A percentile compares a stretch with the other conserved stretches of the same genome.
Evolutionary conservation across 92 coral and sea anemone genomes (phyloP).

Genomic region (Pocillopora grandis): DNA sequence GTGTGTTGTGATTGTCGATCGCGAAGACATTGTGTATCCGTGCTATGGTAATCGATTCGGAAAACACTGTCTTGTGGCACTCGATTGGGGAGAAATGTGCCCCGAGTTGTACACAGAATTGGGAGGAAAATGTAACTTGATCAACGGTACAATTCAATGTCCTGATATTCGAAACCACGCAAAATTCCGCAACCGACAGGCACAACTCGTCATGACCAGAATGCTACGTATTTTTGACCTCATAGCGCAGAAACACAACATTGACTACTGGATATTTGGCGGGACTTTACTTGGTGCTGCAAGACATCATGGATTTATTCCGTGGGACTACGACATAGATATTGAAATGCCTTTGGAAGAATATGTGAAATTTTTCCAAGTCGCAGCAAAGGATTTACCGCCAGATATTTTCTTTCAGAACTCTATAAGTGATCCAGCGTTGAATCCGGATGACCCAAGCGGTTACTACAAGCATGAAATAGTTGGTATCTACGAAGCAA

Average conservation of each 20-base stretch:
- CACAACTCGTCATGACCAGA: constrained; percentile 56
- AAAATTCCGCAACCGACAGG: constrained; percentile 42
- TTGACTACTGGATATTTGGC: constrained; percentile 63
- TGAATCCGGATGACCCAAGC: constrained; percentile 46
- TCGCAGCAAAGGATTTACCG: constrained; percentile 60
- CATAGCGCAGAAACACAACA: constrained; percentile 58
- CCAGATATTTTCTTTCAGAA: constrained; percentile 77
- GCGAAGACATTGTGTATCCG: not conserved
- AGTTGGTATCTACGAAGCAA: constrained; percentile 62
- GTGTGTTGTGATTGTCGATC: not conserved
- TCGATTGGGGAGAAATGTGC: constrained; percentile 65
- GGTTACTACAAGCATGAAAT: constrained; percentile 38
- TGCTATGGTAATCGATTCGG: constrained; percentile 16
- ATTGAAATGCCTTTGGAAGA: constrained; percentile 63
- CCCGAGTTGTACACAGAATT: constrained; percentile 65
- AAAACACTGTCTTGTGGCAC: constrained; percentile 8
- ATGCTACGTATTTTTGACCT: constrained; percentile 65
- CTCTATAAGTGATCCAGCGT: constrained; percentile 56
- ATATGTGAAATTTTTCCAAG: constrained; percentile 58
- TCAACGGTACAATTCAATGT: constrained; percentile 40
- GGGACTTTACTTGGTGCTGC: constrained; percentile 83
- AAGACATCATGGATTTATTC: constrained; percentile 73
- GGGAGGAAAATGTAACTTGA: constrained; percentile 53
- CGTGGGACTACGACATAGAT: constrained; percentile 77
- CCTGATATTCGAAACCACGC: constrained; percentile 62